Base-by-base conservation (phyloP, 2,888 invertebrate genomes). In the Linnaemya vulpina region DNA sequence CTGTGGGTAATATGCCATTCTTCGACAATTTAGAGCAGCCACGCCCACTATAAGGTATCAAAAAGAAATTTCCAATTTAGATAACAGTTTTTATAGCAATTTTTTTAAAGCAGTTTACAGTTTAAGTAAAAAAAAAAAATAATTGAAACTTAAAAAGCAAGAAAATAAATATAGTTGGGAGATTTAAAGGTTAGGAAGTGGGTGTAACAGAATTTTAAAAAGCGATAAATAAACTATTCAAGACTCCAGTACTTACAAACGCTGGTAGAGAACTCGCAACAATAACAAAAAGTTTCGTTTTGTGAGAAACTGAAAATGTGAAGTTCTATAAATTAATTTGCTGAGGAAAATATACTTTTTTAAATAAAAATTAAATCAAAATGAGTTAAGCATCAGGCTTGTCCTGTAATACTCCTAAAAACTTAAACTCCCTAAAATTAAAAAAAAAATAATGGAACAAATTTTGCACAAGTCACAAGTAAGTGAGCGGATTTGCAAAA, bases 1-100 rank as follows among this genome's bases (percentile, higher is more conserved):
- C 76, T 67, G 76, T 58, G 76, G 76, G 63, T 76, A 76, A 76
- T 76, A 76, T 35, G 76, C 76, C 76, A 76, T 76, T 76, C 20
- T 78, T 79, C 46, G 58, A 71, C 75, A 75, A 43, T 65, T 55
- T 55, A 46, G 43, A 65, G 65, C 76, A 46, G 76, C 67, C 46
- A 58, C 55, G 76, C 55, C 76, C 76, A 65, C 76, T 76, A 76
- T 38, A 76, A 76, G 67, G 76, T 76, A 76, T 76, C 58, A 76
- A 76, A 76, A 38, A 76, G 76, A 76, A 76, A 76, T 67, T 22
- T 58, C 58, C 76, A 55, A 76, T 70, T 62, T 55, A 60, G 43
- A 73, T 74, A 62, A 68, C 58, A 67, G 40, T 63, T 62, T 74
- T 51, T 3, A 38, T 25, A 40, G 17, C 0, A 25, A 1, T 53